Base-by-base conservation (phyloP, 2,888 invertebrate species). In the Zonitis immaculata region DNA sequence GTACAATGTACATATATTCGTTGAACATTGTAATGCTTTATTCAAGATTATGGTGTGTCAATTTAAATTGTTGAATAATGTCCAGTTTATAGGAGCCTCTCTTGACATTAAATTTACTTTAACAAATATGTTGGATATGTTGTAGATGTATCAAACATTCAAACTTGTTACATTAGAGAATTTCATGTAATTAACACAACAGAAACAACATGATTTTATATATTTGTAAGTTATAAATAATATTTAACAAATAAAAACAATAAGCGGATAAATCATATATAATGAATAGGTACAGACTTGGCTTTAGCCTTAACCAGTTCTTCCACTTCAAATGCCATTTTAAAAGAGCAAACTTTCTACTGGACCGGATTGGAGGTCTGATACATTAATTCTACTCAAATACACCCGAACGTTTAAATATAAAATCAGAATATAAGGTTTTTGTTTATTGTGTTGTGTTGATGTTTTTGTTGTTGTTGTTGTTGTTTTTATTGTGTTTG, bases 41-140 rank as follows among this genome's bases (percentile, higher is more conserved):
- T 45, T 44, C 39, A 16, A 44, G 49, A 53, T 53, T 53, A 53
- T 49, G 53, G 11, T 39, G 8, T 49, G 53, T 53, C 53, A 49
- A 49, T 49, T 44, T 53, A 44, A 30, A 49, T 45, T 44, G 44
- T 52, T 52, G 44, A 48, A 45, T 44, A 48, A 32, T 46, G 22
- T 28, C 27, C 52, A 43, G 42, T 35, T 52, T 46, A 28, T n/a
- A 47, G 46, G 35, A 52, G n/a, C n/a, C n/a, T 27, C 47, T 52
- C 42, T 44, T 28, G 27, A 43, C 43, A 42, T 25, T 12, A 30
- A 46, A 53, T 49, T 49, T 49, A 53, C 12, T 28, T 45, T 7
- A 28, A 39, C 6, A 20, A 20, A 20, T 39, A 39, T 39, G 11
- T 39, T 3, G 20, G 18, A 20, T 20, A 39, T 39, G 39, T 22